Evolutionary conservation across 2,888 invertebrate genomes (phyloP), one percentile per base, ranked within the genome.

Genomic region (Theristus sp.): DNA sequence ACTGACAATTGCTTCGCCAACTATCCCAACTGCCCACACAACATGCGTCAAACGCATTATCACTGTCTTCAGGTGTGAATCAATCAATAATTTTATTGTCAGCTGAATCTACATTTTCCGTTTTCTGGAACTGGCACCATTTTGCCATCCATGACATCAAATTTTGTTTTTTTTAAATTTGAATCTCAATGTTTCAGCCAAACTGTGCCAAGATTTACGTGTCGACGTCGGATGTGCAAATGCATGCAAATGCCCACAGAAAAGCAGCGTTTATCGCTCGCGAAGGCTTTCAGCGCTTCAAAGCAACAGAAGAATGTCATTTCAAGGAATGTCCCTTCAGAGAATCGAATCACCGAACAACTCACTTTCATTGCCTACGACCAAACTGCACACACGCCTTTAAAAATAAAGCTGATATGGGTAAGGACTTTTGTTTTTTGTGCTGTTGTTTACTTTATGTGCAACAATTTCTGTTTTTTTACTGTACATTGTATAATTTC

Each of bases 371-470:
- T 74, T 96, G 96, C 76, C 80, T 90, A 65, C 80, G 94, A 68
- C 80, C 85, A 60, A 86, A 86, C 20, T 96, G 96, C 77, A 84
- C 85, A 67, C 93, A 86, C 73, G 94, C 93, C 0, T 96, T 96
- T 78, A 96, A 96, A 79, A 94, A 96, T 75, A 96, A 96, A 76
- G 91, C 93, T 69, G 96, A 96, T 78, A 96, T 96, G 93, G 94
- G 93, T 94, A 80, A 81, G 84, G 38, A 24, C 22, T 38, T 22
- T 57, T 57, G 29, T 22, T 31, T 17, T 57, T 57, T 31, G 24
- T 24, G 52, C 24, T 52, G 24, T 24, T 52, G 17, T 20, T 52
- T 6, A 52, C 17, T 20, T 24, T n/a, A 24, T 6, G 24, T 24
- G 52, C 13, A 38, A 38, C 20, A 38, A 20, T 38, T 38, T 38